A percentile compares a stretch with the other conserved stretches of the same genome.
Evolutionary conservation across 2,113 vertebrate genomes (phyloP).

Genomic region (Neoarius graeffei): DNA sequence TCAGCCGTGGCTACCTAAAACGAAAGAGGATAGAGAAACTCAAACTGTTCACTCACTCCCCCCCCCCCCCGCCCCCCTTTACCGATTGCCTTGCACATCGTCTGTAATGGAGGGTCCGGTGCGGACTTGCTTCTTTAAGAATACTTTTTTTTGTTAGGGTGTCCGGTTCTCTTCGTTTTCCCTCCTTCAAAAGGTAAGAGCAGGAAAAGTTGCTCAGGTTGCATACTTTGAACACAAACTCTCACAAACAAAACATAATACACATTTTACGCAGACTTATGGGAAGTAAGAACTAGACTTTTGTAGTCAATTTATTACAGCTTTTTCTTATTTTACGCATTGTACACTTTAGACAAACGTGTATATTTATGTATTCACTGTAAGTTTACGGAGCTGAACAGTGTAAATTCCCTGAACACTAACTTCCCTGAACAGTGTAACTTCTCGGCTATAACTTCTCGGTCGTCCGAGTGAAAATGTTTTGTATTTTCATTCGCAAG

Average conservation of each 20-base stretch:
- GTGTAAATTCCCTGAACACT: too few relatives aligned
- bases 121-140: constrained; percentile 70
- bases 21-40: neutral
- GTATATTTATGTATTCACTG: neutral
- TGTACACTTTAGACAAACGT: neutral
- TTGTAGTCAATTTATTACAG: neutral
- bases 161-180: constrained; percentile 61
- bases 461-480: neutral
- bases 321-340: neutral
- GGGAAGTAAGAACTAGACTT: neutral
- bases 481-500: too few relatives aligned
- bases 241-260: neutral
- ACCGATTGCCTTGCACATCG: constrained; percentile 58
- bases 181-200: constrained; percentile 73
- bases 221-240: neutral
- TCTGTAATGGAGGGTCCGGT: constrained; percentile 79
- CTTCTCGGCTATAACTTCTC: neutral
- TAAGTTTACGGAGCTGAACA: neutral
- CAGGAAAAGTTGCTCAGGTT: neutral
- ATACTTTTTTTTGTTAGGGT: constrained; percentile 68
- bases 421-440: too few relatives aligned
- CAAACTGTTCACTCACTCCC: too few relatives aligned
- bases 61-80: constrained; percentile 58
- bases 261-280: neutral
- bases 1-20: neutral